Evolutionary conservation across 2,888 invertebrate genomes (phyloP), one percentile per base, ranked within the genome.

Genomic region (Mythimna albipuncta): DNA sequence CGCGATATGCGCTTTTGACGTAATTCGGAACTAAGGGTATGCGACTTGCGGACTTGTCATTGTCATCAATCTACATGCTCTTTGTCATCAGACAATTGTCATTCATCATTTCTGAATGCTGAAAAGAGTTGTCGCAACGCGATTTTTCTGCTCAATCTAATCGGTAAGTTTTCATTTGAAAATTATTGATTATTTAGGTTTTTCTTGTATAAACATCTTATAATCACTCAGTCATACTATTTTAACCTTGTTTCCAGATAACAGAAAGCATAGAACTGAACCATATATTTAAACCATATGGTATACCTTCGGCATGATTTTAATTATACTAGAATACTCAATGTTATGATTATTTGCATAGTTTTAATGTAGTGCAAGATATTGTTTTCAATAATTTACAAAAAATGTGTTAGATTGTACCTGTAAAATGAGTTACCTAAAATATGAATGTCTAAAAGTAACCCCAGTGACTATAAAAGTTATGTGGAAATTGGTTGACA

Each of bases 101-200:
- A 26, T 26, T 26, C 26, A 26, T 26, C 26, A 26, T 26, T 26
- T 26, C 26, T 74, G 75, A 26, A 16, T 47, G 47, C 47, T 47
- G 26, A 4, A 19, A 19, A 19, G 50, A 19, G 7, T 26, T 21
- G 11, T 65, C 35, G 32, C 50, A 21, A 66, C 76, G 35, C 9
- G 35, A 67, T 52, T 35, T 73, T 76, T 21, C 68, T 35, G 41
- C 26, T 52, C 11, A 9, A 26, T 44, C 0, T 44, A 44, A 52
- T 67, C 52, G 58, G 73, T 73, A 44, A 73, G 73, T 73, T 67
- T 67, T 44, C n/a, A 35, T n/a, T 35, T 35, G 11, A 35, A 68
- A 5, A 13, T 26, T 47, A 11, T 1, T 44, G 19, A 10, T 11
- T 21, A 75, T 11, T 76, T 50, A 52, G 32, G 13, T 11, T 11